Evolutionary conservation across 2,797 vertebrate species (phyloP).

Genomic region (Channallabes apus): DNA sequence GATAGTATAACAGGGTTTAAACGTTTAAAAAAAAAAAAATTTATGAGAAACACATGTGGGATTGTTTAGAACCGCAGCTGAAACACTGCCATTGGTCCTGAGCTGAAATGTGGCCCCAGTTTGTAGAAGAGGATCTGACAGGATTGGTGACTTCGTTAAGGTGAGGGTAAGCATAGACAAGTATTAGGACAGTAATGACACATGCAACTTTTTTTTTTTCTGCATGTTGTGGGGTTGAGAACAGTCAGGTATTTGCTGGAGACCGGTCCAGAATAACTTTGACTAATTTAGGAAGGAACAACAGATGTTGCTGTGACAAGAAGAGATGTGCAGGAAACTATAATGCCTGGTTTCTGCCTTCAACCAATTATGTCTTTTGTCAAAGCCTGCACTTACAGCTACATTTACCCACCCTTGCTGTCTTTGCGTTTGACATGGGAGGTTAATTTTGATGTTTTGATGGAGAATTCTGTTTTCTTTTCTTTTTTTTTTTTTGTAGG

Average conservation of each 20-base stretch:
- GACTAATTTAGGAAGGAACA: constrained; percentile 21
- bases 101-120: not conserved
- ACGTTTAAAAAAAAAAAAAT: no score
- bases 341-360: constrained; percentile 19
- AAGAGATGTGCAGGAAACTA: constrained; percentile 16
- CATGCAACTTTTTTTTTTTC: not conserved
- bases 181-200: not conserved
- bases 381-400: constrained; percentile 39
- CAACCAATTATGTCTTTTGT: constrained; percentile 31
- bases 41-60: not conserved
- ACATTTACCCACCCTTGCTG: constrained; percentile 54
- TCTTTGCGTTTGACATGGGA: constrained; percentile 56
- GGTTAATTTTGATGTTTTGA: constrained; percentile 38
- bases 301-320: constrained; percentile 11
- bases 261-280: constrained; percentile 18
- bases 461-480: not conserved
- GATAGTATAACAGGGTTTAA: not conserved
- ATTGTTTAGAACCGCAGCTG: constrained; percentile 7
- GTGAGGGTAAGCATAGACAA: not conserved
- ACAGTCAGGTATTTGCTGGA: constrained; percentile 16
- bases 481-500: constrained; percentile 1
- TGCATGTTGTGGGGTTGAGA: not conserved
- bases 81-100: constrained; percentile 9
- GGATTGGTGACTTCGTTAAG: not conserved
- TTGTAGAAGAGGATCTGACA: not conserved